Percentiles rank a stretch among this genome's conserved stretches.
phyloP scores from a whole-genome alignment of 2,113 vertebrate genomes.

The Sinocyclocheilus grahami region DNA sequence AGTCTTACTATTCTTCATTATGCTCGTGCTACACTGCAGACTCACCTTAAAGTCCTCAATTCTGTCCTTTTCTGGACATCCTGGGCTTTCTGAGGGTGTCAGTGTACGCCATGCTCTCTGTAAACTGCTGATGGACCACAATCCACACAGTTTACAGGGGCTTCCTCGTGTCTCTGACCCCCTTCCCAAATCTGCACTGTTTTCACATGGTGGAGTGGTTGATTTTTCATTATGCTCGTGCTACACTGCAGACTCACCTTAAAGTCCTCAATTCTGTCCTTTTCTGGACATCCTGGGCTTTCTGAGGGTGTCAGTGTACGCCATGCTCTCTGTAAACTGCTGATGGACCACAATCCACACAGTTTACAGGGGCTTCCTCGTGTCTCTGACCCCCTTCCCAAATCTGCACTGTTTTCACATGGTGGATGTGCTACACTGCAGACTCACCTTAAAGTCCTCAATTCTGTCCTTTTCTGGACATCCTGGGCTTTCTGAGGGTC shows the following conservation, averaged over 20 bases:
- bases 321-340: conserved; percentile 65
- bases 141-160: conserved; percentile 69
- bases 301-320: conserved; percentile 45
- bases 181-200: conserved; percentile 24
- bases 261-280: conserved; percentile 22
- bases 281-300: conserved; percentile 4
- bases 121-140: conserved; percentile 69
- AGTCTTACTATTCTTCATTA: conserved; percentile 70
- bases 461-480: conserved; percentile 8
- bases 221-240: conserved; percentile 67
- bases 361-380: conserved; percentile 69
- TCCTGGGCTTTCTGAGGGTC: conserved; percentile 41
- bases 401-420: conserved; percentile 57
- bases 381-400: conserved; percentile 62
- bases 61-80: conserved; percentile 4
- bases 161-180: conserved; percentile 69
- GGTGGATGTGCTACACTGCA: conserved; percentile 65
- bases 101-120: conserved; percentile 48
- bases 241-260: conserved; percentile 53
- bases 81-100: conserved; percentile 45
- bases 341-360: conserved; percentile 68
- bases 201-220: conserved; percentile 75
- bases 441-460: conserved; percentile 48
- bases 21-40: conserved; percentile 48
- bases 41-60: conserved; percentile 40